phyloP scores from a whole-genome alignment of 2,797 vertebrate genomes.

The Mallotus villosus region DNA sequence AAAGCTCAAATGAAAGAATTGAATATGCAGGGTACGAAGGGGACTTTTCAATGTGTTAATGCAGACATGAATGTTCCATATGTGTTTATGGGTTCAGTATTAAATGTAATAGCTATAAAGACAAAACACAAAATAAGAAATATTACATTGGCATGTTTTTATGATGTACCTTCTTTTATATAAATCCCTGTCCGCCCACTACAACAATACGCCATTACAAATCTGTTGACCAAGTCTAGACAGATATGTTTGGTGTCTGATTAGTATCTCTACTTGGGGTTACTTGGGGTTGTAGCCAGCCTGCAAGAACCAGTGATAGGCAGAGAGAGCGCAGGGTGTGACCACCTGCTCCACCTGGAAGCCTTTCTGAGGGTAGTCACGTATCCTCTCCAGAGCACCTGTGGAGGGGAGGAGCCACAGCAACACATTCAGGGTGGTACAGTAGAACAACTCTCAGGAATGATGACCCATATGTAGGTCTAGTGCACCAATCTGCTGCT shows the following conservation, averaged over 20 bases:
- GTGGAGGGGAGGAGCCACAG: slow-evolving; percentile 11
- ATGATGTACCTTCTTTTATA: too few relatives aligned
- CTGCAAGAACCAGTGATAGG: slow-evolving; percentile 37
- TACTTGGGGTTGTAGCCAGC: slow-evolving; percentile 36
- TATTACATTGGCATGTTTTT: too few relatives aligned
- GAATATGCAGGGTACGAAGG: too few relatives aligned
- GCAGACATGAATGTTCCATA: too few relatives aligned
- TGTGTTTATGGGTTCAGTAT: too few relatives aligned
- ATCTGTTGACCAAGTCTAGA: background rate
- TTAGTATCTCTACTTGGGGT: background rate
- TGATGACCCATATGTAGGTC: too few relatives aligned
- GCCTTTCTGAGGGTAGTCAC: slow-evolving; percentile 35
- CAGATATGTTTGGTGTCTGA: background rate
- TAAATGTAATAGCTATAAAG: too few relatives aligned
- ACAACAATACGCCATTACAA: background rate
- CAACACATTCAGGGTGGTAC: background rate
- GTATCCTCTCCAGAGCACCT: slow-evolving; percentile 40
- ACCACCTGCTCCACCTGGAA: slow-evolving; percentile 49
- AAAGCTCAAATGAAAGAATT: too few relatives aligned
- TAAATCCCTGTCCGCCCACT: too few relatives aligned
- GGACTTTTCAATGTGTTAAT: too few relatives aligned
- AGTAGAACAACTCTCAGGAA: background rate
- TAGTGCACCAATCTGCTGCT: too few relatives aligned
- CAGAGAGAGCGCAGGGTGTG: slow-evolving; percentile 24
- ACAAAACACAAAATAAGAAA: too few relatives aligned